Percentiles rank a stretch among this genome's conserved stretches.
Evolutionary conservation across 2,888 invertebrate species (phyloP).

Genomic region (Metalampra italica): DNA sequence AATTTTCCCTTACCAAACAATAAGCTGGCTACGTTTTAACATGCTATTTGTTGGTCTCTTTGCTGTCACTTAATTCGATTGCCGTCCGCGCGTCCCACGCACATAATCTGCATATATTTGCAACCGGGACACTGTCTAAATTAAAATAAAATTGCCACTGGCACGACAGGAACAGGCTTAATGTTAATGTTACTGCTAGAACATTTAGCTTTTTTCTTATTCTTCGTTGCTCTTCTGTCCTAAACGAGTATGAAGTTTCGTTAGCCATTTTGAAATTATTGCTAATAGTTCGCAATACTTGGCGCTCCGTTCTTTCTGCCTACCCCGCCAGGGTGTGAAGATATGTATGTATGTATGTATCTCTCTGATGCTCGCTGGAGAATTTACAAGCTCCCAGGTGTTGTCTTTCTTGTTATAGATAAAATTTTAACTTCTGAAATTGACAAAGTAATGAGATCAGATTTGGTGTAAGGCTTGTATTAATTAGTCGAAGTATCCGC

Average conservation of each 20-base stretch:
- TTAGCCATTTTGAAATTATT: not conserved
- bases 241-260: not conserved
- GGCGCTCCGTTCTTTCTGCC: no score
- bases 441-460: no score
- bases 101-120: slow-evolving; percentile 64
- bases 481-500: no score
- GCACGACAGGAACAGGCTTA: slow-evolving; percentile 3
- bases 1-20: not conserved
- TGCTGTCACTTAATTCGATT: slow-evolving; percentile 54
- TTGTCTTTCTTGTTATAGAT: no score
- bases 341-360: no score
- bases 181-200: slow-evolving; percentile 8
- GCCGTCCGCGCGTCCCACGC: slow-evolving; percentile 45
- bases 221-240: not conserved
- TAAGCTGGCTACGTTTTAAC: slow-evolving; percentile 29
- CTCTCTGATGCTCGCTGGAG: no score
- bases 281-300: no score
- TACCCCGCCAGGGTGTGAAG: no score
- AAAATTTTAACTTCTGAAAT: no score
- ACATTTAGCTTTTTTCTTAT: slow-evolving; percentile 2
- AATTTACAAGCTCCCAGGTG: no score
- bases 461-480: no score
- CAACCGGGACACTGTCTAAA: slow-evolving; percentile 40
- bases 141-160: slow-evolving; percentile 41
- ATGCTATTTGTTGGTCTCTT: slow-evolving; percentile 43